Conservation (phyloP, 2,888 invertebrate species). For the Phortica magna region DNA sequence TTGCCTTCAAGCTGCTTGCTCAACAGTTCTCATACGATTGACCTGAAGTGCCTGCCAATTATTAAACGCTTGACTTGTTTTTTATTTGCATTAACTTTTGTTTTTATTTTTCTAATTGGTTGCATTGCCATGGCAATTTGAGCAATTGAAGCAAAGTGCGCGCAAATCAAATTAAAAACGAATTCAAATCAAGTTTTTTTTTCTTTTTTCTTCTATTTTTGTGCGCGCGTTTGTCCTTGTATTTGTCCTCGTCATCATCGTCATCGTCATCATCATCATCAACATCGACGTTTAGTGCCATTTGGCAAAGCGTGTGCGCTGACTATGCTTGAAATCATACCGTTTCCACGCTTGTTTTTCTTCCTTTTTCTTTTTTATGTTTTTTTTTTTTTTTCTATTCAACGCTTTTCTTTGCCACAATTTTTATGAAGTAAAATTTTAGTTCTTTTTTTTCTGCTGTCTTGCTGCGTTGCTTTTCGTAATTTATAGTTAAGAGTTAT, state of each 20-base stretch:
- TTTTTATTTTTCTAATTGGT: background rate
- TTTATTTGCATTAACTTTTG: background rate
- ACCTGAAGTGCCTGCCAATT: too few species aligned
- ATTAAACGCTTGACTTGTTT: background rate
- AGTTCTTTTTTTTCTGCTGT: background rate
- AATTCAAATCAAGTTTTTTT: background rate
- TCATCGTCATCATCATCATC: background rate
- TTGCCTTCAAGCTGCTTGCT: too few species aligned
- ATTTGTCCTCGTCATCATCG: background rate
- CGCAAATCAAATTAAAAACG: background rate
- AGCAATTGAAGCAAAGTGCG: background rate
- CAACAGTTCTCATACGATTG: too few species aligned
- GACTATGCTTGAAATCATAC: background rate
- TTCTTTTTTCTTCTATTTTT: too few species aligned
- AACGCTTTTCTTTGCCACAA: background rate
- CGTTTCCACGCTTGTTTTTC: background rate
- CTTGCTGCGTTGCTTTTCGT: background rate
- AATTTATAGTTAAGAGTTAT: slow-evolving; percentile 11
- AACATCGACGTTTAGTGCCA: background rate
- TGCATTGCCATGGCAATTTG: background rate
- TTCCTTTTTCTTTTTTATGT: background rate
- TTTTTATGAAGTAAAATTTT: too few species aligned
- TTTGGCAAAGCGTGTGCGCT: background rate
- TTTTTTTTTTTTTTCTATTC: background rate
- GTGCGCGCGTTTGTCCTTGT: background rate